Conservation (phyloP, 2,797 vertebrate species). For the Chelmon rostratus region DNA sequence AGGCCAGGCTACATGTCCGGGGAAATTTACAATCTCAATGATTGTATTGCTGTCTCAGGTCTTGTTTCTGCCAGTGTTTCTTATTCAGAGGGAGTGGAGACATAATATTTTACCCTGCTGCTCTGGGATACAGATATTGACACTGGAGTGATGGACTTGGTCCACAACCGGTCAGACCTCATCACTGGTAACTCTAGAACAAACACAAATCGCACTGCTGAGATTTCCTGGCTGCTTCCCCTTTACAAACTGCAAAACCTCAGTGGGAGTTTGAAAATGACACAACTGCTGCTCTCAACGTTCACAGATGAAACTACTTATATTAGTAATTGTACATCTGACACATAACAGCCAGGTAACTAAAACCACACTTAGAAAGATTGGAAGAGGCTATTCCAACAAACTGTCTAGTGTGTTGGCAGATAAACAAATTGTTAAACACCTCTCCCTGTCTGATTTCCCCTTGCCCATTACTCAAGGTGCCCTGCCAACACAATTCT, state of each 20-base stretch:
- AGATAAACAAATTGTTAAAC: not conserved
- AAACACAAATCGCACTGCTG: slow-evolving; percentile 34
- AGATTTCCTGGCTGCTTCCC: slow-evolving; percentile 10
- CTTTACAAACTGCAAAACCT: slow-evolving; percentile 4
- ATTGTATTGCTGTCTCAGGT: slow-evolving; percentile 50
- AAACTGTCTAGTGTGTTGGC: not conserved
- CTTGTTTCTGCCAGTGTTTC: slow-evolving; percentile 53
- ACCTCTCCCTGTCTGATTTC: not conserved
- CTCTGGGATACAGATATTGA: slow-evolving; percentile 62
- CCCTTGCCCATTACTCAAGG: not conserved
- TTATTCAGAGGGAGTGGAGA: slow-evolving; percentile 48
- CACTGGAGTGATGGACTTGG: slow-evolving; percentile 56
- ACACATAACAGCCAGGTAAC: not conserved
- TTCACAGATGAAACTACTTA: not conserved
- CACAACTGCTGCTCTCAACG: not conserved
- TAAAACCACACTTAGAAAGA: not conserved
- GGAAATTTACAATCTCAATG: slow-evolving; percentile 49
- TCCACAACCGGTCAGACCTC: slow-evolving; percentile 32
- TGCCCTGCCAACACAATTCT: slow-evolving; percentile 7
- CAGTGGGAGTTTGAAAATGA: not conserved
- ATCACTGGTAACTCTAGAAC: slow-evolving; percentile 26
- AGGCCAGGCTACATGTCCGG: slow-evolving; percentile 37
- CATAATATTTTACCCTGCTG: slow-evolving; percentile 56
- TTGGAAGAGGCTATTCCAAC: slow-evolving; percentile 1
- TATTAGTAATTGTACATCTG: not conserved